phyloP scores from a whole-genome alignment of 2,113 vertebrate species.

The Megaptera novaeangliae region DNA sequence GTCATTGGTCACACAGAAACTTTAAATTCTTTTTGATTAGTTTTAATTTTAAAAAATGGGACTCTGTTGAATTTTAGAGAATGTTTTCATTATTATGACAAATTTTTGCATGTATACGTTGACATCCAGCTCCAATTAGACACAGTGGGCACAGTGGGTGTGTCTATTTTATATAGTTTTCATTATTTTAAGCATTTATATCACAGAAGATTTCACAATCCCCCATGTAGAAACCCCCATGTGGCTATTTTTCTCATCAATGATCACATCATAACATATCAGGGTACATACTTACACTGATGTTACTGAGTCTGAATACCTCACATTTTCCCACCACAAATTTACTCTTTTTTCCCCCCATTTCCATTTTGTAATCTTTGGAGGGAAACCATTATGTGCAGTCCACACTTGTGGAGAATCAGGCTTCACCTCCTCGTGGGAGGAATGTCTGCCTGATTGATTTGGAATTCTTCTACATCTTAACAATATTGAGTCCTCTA shows the following conservation, averaged over 20 bases:
- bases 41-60: neutral
- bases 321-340: too few species aligned
- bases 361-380: too few species aligned
- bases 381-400: too few species aligned
- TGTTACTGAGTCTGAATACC: accelerated
- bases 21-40: neutral
- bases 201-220: neutral
- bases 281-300: too few species aligned
- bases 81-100: neutral
- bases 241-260: neutral
- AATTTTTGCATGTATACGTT: neutral
- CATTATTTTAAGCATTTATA: neutral
- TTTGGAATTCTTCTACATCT: neutral
- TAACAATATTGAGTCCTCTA: neutral
- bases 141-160: too few species aligned
- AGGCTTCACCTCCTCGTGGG: neutral
- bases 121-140: neutral
- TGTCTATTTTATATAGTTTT: neutral
- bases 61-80: neutral
- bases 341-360: too few species aligned
- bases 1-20: neutral
- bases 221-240: neutral
- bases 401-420: neutral
- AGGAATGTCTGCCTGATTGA: neutral
- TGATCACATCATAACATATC: neutral